Conservation (phyloP, 1,140 invertebrate species). For the Kradibia gibbosae region DNA sequence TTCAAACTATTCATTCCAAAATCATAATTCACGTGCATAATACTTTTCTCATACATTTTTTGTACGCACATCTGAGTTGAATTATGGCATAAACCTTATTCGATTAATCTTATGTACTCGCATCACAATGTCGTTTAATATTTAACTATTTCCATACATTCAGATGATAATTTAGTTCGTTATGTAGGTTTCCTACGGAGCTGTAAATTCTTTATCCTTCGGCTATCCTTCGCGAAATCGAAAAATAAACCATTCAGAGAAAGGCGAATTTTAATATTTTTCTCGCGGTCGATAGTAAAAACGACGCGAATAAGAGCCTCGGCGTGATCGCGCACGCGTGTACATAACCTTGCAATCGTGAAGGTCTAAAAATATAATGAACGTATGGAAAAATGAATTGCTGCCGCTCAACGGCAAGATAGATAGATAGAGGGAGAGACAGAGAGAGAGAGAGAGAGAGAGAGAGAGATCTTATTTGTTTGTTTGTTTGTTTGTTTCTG, state of each 20-base stretch:
- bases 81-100: too few relatives aligned
- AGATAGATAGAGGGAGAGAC: background rate
- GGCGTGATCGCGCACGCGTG: conserved; percentile 2
- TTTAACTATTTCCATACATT: too few relatives aligned
- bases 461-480: conserved; percentile 40
- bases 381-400: conserved; percentile 53
- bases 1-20: too few relatives aligned
- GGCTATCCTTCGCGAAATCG: background rate
- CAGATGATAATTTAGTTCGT: too few relatives aligned
- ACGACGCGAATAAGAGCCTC: conserved; percentile 13
- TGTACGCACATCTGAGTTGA: too few relatives aligned
- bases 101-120: too few relatives aligned
- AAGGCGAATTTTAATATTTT: background rate
- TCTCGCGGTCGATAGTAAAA: background rate
- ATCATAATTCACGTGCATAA: background rate
- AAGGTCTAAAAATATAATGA: conserved; percentile 62
- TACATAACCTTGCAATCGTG: conserved; percentile 56
- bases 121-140: too few relatives aligned
- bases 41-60: background rate
- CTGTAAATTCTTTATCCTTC: background rate
- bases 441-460: background rate
- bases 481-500: too few relatives aligned
- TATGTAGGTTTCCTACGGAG: background rate
- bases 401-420: background rate
- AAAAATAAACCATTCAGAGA: background rate